A percentile compares a stretch with the other conserved stretches of the same genome.
phyloP scores from a whole-genome alignment of 2,113 vertebrate genomes.

The Macroglossus sobrinus region DNA sequence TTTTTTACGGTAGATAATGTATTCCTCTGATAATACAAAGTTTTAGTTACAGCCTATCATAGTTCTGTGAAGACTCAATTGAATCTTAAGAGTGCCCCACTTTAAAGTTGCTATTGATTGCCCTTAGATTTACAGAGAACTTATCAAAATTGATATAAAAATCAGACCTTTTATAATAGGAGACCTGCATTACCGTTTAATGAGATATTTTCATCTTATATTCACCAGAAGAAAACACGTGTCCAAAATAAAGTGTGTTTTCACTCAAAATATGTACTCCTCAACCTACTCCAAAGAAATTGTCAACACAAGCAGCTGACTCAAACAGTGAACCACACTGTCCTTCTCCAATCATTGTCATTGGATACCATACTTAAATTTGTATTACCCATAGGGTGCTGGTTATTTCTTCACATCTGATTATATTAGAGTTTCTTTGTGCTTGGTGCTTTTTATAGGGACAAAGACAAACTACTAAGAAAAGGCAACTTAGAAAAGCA shows the following conservation, averaged over 20 bases:
- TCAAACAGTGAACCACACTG: not conserved
- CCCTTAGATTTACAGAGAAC: not conserved
- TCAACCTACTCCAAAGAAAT: not conserved
- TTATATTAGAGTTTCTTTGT: constrained; percentile 28
- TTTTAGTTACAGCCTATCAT: not conserved
- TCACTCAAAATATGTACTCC: not conserved
- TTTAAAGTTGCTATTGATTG: constrained; percentile 12
- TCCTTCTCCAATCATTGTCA: not conserved
- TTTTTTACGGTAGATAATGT: not conserved
- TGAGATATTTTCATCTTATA: not conserved
- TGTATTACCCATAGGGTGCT: not conserved
- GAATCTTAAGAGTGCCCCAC: not conserved
- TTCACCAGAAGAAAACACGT: not conserved
- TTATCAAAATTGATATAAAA: not conserved
- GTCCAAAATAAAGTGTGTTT: not conserved
- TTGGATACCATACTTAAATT: not conserved
- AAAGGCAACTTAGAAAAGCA: not conserved
- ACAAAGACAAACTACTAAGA: constrained; percentile 16
- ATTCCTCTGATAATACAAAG: not conserved
- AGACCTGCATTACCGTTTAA: not conserved
- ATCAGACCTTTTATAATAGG: not conserved
- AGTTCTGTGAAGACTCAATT: not conserved
- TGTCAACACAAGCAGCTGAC: not conserved
- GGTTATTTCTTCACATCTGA: not conserved
- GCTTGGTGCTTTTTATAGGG: not conserved